A percentile compares a stretch with the other conserved stretches of the same genome.
Conservation (phyloP, 2,113 vertebrate genomes). For the Ptychochromis oligacanthus region DNA sequence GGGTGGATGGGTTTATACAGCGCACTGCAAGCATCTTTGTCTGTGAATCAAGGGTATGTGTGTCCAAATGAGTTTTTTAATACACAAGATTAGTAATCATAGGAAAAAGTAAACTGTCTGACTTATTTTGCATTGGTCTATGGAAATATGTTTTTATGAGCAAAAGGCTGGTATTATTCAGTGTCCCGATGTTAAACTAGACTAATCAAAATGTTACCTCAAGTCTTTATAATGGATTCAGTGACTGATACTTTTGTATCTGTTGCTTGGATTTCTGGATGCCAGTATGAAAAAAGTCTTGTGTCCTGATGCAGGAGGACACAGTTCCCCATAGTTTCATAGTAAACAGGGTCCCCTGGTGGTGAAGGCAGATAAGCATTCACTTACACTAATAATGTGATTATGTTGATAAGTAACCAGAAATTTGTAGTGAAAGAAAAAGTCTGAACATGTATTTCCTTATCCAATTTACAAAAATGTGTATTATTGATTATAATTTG, state of each 20-base stretch:
- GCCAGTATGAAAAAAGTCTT: neutral
- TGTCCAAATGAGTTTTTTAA: neutral
- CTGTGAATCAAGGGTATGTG: neutral
- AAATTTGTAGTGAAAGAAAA: neutral
- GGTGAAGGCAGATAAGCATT: constrained; percentile 22
- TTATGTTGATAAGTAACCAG: neutral
- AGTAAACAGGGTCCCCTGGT: constrained; percentile 57
- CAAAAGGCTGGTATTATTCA: neutral
- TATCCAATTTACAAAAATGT: neutral
- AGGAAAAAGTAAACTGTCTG: neutral
- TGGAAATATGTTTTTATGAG: neutral
- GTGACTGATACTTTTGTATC: neutral
- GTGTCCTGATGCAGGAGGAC: neutral
- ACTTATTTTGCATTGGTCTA: neutral
- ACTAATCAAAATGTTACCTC: neutral
- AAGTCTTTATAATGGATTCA: neutral
- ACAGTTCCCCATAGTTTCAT: neutral
- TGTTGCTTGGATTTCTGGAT: constrained; percentile 3
- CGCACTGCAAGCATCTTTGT: too few species aligned
- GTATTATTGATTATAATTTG: neutral
- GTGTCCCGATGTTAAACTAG: neutral
- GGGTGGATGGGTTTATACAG: constrained; percentile 8
- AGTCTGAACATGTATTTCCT: neutral
- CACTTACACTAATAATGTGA: neutral
- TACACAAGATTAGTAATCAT: neutral